Evolutionary conservation across 2,797 vertebrate genomes (phyloP).

Genomic region (Falco naumanni): DNA sequence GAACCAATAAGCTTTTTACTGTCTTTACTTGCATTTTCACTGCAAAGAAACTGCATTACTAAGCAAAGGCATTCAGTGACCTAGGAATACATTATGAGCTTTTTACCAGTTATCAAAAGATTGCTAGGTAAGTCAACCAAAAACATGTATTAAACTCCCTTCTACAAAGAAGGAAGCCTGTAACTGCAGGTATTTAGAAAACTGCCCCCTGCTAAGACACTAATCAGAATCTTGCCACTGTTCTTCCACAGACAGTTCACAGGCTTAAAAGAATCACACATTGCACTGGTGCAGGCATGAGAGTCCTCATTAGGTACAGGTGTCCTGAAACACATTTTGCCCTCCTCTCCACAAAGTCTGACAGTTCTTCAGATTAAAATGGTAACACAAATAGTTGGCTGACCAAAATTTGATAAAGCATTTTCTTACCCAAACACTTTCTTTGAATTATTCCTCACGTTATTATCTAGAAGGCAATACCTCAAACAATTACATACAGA

Average conservation of each 20-base stretch:
- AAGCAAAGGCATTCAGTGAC: neutral
- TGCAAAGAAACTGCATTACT: neutral
- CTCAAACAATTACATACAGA: neutral
- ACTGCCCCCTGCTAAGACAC: neutral
- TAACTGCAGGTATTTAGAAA: neutral
- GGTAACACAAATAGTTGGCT: neutral
- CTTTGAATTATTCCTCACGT: neutral
- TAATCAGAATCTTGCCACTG: neutral
- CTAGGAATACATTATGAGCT: neutral
- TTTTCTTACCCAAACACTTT: neutral
- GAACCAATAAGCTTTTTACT: neutral
- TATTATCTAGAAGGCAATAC: neutral
- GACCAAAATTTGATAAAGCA: neutral
- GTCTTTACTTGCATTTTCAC: neutral
- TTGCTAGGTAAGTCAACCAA: neutral
- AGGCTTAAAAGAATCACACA: neutral
- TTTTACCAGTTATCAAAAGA: neutral
- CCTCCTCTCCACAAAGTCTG: neutral
- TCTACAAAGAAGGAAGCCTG: neutral
- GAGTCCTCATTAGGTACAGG: neutral
- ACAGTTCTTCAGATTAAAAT: neutral
- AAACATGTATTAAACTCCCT: neutral
- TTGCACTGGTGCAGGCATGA: neutral
- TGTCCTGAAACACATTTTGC: neutral
- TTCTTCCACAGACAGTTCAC: neutral